Evolutionary conservation across 2,888 invertebrate species (phyloP), one percentile per base, ranked within the genome.

Genomic region (Rhogogaster chlorosoma): DNA sequence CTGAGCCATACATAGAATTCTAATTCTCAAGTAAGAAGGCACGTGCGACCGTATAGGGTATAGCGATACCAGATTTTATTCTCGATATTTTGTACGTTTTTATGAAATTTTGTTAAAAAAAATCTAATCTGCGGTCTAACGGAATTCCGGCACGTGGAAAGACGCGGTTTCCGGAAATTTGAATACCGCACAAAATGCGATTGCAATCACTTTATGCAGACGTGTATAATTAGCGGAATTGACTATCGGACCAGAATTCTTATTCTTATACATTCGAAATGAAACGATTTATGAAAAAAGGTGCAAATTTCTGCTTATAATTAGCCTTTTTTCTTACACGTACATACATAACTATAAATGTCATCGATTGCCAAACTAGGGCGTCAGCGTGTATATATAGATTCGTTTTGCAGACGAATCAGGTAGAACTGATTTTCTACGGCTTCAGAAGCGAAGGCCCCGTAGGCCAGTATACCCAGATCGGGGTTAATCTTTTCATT

Each of bases 401-500:
- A 45, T 45, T 45, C 45, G 84, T 75, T 77, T 77, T 77, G 26
- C 77, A 77, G n/a, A 49, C 45, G 53, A 77, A 77, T 77, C 22
- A 77, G 77, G 77, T 77, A 53, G 29, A 53, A 77, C 49, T 15
- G 15, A 77, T 53, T 15, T 53, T 77, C n/a, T 77, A 77, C 18
- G 77, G 77, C 77, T 77, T 77, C 77, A 18, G 29, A 45, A 49
- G 75, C 75, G 77, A 53, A 77, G 53, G 77, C 49, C 77, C 73
- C 70, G 32, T 73, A 42, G 10, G 22, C 12, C 42, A 29, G 29
- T 26, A 67, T 38, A 71, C 18, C 9, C 32, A 77, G 45, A 77
- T 49, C 49, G 77, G 77, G 77, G 77, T 77, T 45, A 77, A 77
- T 77, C 77, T 77, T 22, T 53, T 77, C 42, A 73, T 77, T 77